Conservation (phyloP, 2,797 vertebrate genomes). For the Rhyacichthys aspro region DNA sequence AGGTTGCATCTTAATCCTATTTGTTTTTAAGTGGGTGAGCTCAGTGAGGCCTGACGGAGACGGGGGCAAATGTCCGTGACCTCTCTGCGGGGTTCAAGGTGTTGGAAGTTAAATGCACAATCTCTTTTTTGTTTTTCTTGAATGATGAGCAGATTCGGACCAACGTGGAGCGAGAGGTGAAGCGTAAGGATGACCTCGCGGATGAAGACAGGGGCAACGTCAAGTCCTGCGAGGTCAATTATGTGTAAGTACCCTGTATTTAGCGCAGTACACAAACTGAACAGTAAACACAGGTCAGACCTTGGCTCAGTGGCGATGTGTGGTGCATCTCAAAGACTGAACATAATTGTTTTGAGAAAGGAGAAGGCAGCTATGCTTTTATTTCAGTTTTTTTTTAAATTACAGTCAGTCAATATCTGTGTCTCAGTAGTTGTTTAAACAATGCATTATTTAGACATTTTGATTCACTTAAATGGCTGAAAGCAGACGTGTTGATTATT, state of each 20-base stretch:
- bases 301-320: not conserved
- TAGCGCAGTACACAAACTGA: no score
- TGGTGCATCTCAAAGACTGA: not conserved
- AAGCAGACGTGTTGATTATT: no score
- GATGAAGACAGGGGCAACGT: conserved; percentile 96
- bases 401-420: no score
- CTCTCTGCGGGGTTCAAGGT: conserved; percentile 35
- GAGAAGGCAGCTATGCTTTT: no score
- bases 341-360: not conserved
- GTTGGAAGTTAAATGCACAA: conserved; percentile 38
- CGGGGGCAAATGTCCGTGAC: conserved; percentile 25
- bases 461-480: no score
- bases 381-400: no score
- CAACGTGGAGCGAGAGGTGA: conserved; percentile 86
- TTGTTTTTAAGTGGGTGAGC: conserved; percentile 26
- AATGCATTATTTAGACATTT: no score
- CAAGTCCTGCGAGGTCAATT: conserved; percentile 95
- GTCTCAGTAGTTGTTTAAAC: no score
- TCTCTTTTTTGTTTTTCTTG: not conserved
- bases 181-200: conserved; percentile 90
- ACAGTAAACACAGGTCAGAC: not conserved
- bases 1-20: conserved; percentile 50
- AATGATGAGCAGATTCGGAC: conserved; percentile 86
- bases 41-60: conserved; percentile 38
- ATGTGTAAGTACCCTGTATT: conserved; percentile 86